phyloP scores from a whole-genome alignment of 2,113 vertebrate species.

The Physeter macrocephalus region DNA sequence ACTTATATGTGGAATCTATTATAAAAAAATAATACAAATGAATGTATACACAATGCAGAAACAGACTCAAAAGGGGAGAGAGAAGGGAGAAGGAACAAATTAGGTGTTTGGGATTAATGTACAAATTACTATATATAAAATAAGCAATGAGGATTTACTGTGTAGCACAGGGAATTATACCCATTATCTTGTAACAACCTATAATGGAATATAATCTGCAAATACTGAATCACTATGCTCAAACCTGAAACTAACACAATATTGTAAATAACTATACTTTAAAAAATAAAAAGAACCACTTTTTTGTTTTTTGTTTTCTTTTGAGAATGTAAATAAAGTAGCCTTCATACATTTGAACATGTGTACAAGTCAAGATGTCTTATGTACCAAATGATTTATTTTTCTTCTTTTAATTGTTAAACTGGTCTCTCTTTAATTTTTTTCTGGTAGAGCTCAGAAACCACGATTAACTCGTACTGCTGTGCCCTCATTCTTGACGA shows the following conservation, averaged over 20 bases:
- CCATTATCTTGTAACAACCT: background rate
- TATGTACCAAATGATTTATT: constrained; percentile 11
- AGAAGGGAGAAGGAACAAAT: background rate
- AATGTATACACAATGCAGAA: background rate
- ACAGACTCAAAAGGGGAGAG: background rate
- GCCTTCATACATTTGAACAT: background rate
- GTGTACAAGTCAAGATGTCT: background rate
- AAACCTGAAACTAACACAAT: background rate
- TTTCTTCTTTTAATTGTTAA: constrained; percentile 23
- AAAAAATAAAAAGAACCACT: background rate
- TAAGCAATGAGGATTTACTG: background rate
- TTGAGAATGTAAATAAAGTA: background rate
- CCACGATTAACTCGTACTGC: constrained; percentile 88
- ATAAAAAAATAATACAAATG: background rate
- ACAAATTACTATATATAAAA: background rate
- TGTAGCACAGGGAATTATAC: background rate
- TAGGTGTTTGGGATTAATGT: background rate
- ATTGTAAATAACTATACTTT: background rate
- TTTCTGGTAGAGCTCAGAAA: constrained; percentile 84
- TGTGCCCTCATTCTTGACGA: constrained; percentile 80
- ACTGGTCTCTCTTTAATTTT: background rate
- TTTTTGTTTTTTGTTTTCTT: background rate
- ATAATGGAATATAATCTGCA: background rate
- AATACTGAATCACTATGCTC: background rate
- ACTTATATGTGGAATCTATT: background rate